Evolutionary conservation across 2,113 vertebrate species (phyloP), one percentile per base, ranked within the genome.

Genomic region (Anarrhichthys ocellatus): DNA sequence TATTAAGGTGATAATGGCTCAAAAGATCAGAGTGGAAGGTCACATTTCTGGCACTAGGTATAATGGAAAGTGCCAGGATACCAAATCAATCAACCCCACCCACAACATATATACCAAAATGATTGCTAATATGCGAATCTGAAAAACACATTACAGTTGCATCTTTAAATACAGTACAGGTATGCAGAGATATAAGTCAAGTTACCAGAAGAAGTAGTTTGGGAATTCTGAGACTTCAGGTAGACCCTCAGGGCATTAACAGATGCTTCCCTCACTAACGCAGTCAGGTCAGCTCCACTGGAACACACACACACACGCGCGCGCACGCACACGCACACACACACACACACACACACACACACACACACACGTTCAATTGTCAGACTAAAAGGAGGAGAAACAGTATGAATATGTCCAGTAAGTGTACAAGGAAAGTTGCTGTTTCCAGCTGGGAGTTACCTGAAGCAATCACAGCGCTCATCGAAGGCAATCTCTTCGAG

Each of bases 241-340:
- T 91, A 76, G 61, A 73, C 89, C 85, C 96, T 96, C 88, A 99
- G 90, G 24, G 97, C 97, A 0, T 94, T 97, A 6, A 99, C 6
- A 1, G 97, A 98, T 8, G 98, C 98, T 92, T 99, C 98, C 18
- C 97, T 96, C 50, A 99, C 96, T 0, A 99, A 88, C 3, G 98
- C 98, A 0, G 97, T 97, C 87, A 99, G 96, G 81, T 99, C 98
- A 24, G 97, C 97, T 1, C 97, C 98, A 63, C 98, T 99, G 76
- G 4, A 73, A 44, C 29, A 62, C 59, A 62, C 29, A 36, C 5
- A 66, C 11, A 59, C 70, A 44, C 36, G 46, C 71, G 42, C 15
- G 54, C 46, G 36, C 5, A n/a, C 9, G n/a, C 29, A 46, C 8
- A 11, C 34, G 13, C 18, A 20, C 22, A 52, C 50, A 50, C 11